Conservation (phyloP, 2,888 invertebrate species). For the Nineta flava region DNA sequence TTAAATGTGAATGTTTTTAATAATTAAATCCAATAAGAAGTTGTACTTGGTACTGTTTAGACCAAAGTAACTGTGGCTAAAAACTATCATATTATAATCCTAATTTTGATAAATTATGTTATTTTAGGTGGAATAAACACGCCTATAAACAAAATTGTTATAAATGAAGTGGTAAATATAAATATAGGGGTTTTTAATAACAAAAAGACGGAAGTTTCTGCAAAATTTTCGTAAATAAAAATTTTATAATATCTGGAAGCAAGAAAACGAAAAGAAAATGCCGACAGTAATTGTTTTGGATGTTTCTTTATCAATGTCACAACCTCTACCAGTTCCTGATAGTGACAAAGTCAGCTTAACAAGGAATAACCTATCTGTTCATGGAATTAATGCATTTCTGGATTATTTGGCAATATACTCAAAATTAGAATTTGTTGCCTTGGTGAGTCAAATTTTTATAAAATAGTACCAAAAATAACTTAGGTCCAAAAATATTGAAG, state of each 20-base stretch:
- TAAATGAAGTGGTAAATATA: too few species aligned
- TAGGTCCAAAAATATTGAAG: neutral
- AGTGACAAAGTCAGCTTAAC: slow-evolving; percentile 34
- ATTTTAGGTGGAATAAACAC: too few species aligned
- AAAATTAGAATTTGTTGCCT: slow-evolving; percentile 53
- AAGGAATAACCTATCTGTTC: slow-evolving; percentile 43
- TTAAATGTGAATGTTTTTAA: too few species aligned
- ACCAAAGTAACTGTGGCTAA: too few species aligned
- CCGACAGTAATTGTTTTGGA: slow-evolving; percentile 58
- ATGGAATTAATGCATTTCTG: slow-evolving; percentile 46
- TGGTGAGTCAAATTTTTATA: slow-evolving; percentile 35
- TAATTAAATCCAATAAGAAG: too few species aligned
- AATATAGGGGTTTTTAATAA: neutral
- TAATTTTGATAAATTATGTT: too few species aligned
- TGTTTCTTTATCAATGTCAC: slow-evolving; percentile 56
- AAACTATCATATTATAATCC: too few species aligned
- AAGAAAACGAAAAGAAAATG: slow-evolving; percentile 30
- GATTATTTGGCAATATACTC: slow-evolving; percentile 46
- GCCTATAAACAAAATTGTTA: too few species aligned
- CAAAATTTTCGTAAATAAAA: neutral
- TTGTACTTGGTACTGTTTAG: too few species aligned
- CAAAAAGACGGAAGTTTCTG: neutral
- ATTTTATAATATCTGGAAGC: neutral
- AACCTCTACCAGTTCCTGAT: slow-evolving; percentile 35
- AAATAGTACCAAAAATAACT: neutral